Base-by-base conservation (phyloP, 2,113 vertebrate genomes). In the Solenodon paradoxus region DNA sequence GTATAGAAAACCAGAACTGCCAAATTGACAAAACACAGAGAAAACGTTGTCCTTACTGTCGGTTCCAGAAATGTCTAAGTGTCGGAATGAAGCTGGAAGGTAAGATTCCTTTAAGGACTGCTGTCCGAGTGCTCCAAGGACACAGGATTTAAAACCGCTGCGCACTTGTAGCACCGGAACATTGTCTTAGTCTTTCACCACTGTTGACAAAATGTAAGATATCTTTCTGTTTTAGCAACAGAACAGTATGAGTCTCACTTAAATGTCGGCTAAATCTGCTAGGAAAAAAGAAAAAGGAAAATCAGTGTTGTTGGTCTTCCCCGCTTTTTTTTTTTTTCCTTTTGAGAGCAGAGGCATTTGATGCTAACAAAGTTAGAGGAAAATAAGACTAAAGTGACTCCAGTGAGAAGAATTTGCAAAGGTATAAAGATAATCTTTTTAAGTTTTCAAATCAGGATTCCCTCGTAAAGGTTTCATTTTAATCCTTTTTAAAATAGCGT, bases 61-160 rank as follows among this genome's bases (percentile, higher is more conserved):
- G 99, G 95, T 99, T 99, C 98, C 99, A 99, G 90, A 99, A 99
- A 98, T 99, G 99, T 97, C 99, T 99, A 92, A 99, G 98, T 75
- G 99, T 99, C 80, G 99, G 99, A 97, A 99, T 99, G 99, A 99
- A 99, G 98, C 97, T 99, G 92, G 99, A 99, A 99, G 99, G 99
- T 99, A 99, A 98, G 98, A 95, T 51, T 71, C 61, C 66, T 38
- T 59, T 80, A 40, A 71, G 40, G 28, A 81, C 47, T 17, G 51
- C 89, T 80, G 38, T 61, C 90, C 90, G 45, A 90, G 95, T 24
- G 72, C 88, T 86, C 64, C 16, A 30, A 88, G 74, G 75, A 75
- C 51, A 16, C 20, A 20, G 22, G 13, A 30, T 78, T 90, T 82
- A 82, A 82, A 57, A 26, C 38, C 84, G 45, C 49, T 82, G 11